These are phyloP conservation scores for Lutraria rhynchaena DNA, from an alignment of 1,140 invertebrate species.

Conservation along the genomic window DNA sequence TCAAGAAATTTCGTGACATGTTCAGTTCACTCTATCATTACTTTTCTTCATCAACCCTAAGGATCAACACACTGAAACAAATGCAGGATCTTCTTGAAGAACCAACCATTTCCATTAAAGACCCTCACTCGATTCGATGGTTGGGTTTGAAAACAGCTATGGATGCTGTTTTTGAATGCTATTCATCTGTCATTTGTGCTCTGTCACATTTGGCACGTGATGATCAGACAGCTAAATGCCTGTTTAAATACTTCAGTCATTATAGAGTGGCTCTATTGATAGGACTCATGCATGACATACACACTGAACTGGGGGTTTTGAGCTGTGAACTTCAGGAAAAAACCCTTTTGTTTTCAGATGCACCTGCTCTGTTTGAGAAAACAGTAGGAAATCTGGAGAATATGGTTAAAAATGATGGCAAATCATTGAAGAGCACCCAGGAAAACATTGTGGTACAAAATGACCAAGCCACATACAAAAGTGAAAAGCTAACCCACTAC, in stretches of 20 bases:
- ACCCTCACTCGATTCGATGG: constrained; percentile 28
- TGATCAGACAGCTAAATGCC: constrained; percentile 5
- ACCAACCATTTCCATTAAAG: constrained; percentile 28
- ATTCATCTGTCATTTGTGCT: constrained; percentile 14
- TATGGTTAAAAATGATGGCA: too few species aligned
- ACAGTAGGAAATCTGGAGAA: too few species aligned
- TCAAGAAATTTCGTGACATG: constrained; percentile 21
- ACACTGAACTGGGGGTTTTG: too few species aligned
- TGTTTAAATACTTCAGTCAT: constrained; percentile 8
- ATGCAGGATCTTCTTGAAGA: constrained; percentile 26
- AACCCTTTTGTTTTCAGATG: too few species aligned
- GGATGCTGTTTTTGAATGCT: constrained; percentile 32
- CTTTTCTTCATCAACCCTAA: not conserved
- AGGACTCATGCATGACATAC: constrained; percentile 16
- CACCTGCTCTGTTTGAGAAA: too few species aligned
- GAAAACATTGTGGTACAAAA: too few species aligned
- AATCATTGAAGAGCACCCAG: too few species aligned
- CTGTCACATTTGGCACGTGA: constrained; percentile 1
- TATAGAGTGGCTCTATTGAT: constrained; percentile 17
- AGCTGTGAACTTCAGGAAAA: too few species aligned
- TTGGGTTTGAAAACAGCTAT: constrained; percentile 20
- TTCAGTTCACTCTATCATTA: constrained; percentile 19
- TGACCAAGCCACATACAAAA: too few species aligned
- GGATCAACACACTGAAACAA: not conserved
- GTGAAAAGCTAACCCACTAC: not conserved